Evolutionary conservation across 2,888 invertebrate genomes (phyloP), one percentile per base, ranked within the genome.

Genomic region (Lepetodrilus schrolli): DNA sequence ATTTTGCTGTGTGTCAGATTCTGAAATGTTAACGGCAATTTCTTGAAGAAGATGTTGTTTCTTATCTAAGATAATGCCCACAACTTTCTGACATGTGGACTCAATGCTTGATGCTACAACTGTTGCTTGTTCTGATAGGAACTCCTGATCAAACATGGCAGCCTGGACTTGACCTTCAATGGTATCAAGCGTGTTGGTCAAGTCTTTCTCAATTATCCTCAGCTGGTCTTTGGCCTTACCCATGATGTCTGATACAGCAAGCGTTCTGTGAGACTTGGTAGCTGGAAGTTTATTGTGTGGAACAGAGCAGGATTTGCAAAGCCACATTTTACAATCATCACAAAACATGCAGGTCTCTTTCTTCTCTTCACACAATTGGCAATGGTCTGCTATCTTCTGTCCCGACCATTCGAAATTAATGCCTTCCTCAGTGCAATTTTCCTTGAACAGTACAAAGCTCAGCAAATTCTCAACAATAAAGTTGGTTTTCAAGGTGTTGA

Each of bases 271-370:
- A 10, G 21, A 20, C 17, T 58, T 38, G 2, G 80, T 80, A 23
- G 75, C 66, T 13, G 74, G 78, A 7, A 80, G 71, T 26, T 77
- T 75, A 1, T 49, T 34, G 37, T 78, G 78, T 13, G 77, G 72
- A 38, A 73, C 74, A 7, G 74, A 71, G 48, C 80, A 78, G 0
- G 48, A 48, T 10, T 43, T 50, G 69, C 80, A 80, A 13, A 80
- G 70, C 80, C 80, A 80, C 30, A 77, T 21, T 21, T 51, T 50
- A 47, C 80, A 80, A 5, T 72, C 7, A 3, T 69, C 51, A 37
- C 80, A 80, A 34, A 43, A 73, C 8, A 50, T 49, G 10, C 36
- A 38, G 20, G 73, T 70, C 2, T 34, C 37, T 37, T 38, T 70
- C 1, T 58, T 58, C 30, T 76, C 76, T 58, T 76, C 51, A 72